phyloP scores from a whole-genome alignment of 2,888 invertebrate species.

The Acleris cristana region DNA sequence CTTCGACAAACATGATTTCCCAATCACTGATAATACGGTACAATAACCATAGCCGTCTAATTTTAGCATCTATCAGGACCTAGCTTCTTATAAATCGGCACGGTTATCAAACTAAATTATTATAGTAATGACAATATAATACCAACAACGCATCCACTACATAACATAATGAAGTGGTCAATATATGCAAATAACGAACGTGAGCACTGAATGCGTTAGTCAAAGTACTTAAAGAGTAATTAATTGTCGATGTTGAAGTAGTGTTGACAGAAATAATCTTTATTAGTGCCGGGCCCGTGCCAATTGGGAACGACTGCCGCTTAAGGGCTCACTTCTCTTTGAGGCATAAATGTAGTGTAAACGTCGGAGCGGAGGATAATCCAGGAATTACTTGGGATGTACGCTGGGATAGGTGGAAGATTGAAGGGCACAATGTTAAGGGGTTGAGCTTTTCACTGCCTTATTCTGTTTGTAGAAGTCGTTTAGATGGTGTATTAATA shows the following conservation, averaged over 20 bases:
- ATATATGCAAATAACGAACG: no score
- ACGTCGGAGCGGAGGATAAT: slow-evolving; percentile 23
- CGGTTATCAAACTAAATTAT: no score
- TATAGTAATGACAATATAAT: no score
- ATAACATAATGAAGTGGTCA: no score
- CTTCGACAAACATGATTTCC: no score
- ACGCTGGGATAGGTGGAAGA: slow-evolving; percentile 3
- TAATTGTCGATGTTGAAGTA: slow-evolving; percentile 8
- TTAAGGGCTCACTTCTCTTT: slow-evolving; percentile 33
- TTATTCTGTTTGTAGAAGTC: neutral
- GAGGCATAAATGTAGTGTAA: slow-evolving; percentile 36
- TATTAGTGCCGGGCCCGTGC: slow-evolving; percentile 31
- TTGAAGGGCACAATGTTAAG: slow-evolving; percentile 1
- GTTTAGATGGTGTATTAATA: no score
- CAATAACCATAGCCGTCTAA: no score
- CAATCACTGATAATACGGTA: no score
- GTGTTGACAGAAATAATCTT: slow-evolving; percentile 25
- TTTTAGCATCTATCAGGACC: no score
- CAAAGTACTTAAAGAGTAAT: neutral
- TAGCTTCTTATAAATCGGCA: no score
- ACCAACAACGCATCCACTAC: no score
- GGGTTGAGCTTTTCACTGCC: neutral
- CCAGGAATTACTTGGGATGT: slow-evolving; percentile 12
- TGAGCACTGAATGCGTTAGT: no score
- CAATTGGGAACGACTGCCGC: slow-evolving; percentile 14